A percentile compares a stretch with the other conserved stretches of the same genome.
phyloP scores from a whole-genome alignment of 92 coral and sea anemone species.

The Umimayanthus kanabou region DNA sequence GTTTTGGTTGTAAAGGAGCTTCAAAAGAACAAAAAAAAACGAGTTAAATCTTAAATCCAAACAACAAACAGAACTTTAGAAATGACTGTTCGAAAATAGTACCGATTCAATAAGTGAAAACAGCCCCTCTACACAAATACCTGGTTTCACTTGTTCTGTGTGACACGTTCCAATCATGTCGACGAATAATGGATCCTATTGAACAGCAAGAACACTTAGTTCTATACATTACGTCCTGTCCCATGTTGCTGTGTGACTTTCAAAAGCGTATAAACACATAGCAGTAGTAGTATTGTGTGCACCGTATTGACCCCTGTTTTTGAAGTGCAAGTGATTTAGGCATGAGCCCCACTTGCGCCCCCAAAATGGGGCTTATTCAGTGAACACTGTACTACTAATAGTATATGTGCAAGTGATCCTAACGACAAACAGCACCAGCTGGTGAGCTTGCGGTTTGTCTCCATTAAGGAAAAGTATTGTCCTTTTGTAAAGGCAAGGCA shows the following conservation, averaged over 20 bases:
- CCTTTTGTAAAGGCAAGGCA: too few species aligned
- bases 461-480: too few species aligned
- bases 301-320: too few species aligned
- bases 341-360: too few species aligned
- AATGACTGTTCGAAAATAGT: neutral
- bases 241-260: neutral
- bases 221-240: neutral
- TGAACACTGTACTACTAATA: too few species aligned
- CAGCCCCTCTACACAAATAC: constrained; percentile 39
- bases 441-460: too few species aligned
- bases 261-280: too few species aligned
- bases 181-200: constrained; percentile 80
- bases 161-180: constrained; percentile 98
- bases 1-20: constrained; percentile 89
- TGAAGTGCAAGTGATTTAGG: too few species aligned
- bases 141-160: constrained; percentile 95
- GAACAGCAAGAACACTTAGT: neutral
- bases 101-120: neutral
- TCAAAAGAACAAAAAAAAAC: neutral
- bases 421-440: too few species aligned
- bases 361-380: too few species aligned
- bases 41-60: neutral
- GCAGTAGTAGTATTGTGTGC: too few species aligned
- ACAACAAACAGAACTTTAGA: neutral
- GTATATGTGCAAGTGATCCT: too few species aligned